These are phyloP conservation scores for Papilio machaon DNA, from an alignment of 1,140 invertebrate species.

Conservation along the genomic window DNA sequence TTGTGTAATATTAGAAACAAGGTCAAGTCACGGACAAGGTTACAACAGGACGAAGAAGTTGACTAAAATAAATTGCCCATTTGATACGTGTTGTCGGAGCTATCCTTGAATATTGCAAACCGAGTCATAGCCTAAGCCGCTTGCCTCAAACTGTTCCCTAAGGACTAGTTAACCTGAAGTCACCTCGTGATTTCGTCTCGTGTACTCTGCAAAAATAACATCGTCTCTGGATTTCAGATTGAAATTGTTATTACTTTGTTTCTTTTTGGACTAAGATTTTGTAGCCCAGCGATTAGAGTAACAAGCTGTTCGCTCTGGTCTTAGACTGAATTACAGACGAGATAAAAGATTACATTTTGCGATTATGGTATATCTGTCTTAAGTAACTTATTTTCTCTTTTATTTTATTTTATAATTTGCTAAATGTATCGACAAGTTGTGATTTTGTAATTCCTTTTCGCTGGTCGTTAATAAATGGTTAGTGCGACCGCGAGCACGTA, in stretches of 20 bases:
- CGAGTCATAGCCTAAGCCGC: not conserved
- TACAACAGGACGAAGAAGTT: too few species aligned
- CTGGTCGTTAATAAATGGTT: not conserved
- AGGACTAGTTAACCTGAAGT: not conserved
- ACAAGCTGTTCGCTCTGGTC: not conserved
- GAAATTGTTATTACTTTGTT: not conserved
- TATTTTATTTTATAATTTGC: not conserved
- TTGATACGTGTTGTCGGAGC: not conserved
- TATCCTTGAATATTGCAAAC: not conserved
- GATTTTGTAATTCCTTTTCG: constrained; percentile 11
- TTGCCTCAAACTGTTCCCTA: not conserved
- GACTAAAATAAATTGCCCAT: not conserved
- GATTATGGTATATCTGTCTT: not conserved
- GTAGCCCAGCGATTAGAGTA: not conserved
- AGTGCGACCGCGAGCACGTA: constrained; percentile 4
- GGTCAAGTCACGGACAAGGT: too few species aligned
- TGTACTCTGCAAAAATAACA: not conserved
- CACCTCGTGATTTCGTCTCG: not conserved
- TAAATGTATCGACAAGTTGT: not conserved
- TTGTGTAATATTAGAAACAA: too few species aligned
- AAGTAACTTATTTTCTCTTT: not conserved
- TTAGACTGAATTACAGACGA: not conserved
- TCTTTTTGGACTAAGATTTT: not conserved
- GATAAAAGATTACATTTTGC: not conserved
- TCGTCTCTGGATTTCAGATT: not conserved